Evolutionary conservation across 2,113 vertebrate species (phyloP), one percentile per base, ranked within the genome.

Genomic region (Callionymus lyra): DNA sequence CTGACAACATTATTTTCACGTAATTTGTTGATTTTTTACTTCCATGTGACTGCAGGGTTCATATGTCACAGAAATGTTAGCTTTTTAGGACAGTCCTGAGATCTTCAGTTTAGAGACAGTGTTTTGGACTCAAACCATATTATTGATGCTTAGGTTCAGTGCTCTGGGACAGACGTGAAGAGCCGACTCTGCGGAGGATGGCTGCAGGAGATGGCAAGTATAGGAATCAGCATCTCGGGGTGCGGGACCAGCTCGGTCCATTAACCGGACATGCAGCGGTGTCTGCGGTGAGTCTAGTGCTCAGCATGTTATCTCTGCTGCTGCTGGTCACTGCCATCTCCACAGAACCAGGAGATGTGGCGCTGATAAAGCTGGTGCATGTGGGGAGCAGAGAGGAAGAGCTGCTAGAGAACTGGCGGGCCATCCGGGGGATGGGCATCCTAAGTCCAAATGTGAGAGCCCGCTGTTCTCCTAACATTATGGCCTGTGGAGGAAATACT

Each of bases 401-500:
- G 63, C 81, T 87, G 52, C 71, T 88, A 74, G 87, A 89, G 59
- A 85, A 87, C 71, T 90, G 88, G 88, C 61, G 88, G 46, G 87
- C 89, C 46, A 85, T 90, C 50, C 69, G 89, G 53, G 90, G 89
- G 47, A 85, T 91, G 71, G 89, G 90, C 31, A 89, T 89, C 71
- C 81, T 90, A 68, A 91, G 77, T 88, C 90, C 2, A 84, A 85
- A 60, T 90, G 91, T 56, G 86, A 84, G 11, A 82, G 87, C 21
- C 89, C 87, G 45, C 84, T 90, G 18, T 92, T 91, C 72, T 86
- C 89, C 68, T 86, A 81, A 3, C 85, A 88, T 68, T 79, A 83
- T 2, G 89, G 90, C 44, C 88, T 91, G 17, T 90, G 90, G 91
- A 86, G 85, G 67, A 89, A 85, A 72, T 90, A 90, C 71, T 90